phyloP scores from a whole-genome alignment of 2,113 vertebrate species.

The Hippoglossus stenolepis region DNA sequence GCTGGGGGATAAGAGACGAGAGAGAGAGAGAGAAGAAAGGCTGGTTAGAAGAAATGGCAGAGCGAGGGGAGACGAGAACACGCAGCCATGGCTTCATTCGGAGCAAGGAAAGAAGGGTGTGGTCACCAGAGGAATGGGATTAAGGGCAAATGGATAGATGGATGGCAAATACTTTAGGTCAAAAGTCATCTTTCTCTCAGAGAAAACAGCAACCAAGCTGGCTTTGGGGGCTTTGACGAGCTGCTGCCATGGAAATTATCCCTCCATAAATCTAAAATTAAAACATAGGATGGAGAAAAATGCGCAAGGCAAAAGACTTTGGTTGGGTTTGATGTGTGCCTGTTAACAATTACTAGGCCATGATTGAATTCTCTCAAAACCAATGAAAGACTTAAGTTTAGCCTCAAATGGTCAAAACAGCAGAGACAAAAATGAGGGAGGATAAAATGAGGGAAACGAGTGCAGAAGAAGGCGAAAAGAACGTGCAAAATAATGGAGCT shows the following conservation, averaged over 20 bases:
- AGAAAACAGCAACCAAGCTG: slow-evolving; percentile 54
- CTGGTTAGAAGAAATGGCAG: slow-evolving; percentile 58
- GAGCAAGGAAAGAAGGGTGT: slow-evolving; percentile 43
- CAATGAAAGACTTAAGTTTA: slow-evolving; percentile 67
- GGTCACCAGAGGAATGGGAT: slow-evolving; percentile 55
- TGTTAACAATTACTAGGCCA: slow-evolving; percentile 77
- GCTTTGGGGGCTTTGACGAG: slow-evolving; percentile 54
- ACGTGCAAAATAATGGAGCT: slow-evolving; percentile 23
- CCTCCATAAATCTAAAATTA: slow-evolving; percentile 75
- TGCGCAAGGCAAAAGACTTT: slow-evolving; percentile 52
- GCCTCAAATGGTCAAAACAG: slow-evolving; percentile 65
- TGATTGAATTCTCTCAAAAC: slow-evolving; percentile 72
- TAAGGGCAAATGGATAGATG: slow-evolving; percentile 51
- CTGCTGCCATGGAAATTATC: slow-evolving; percentile 65
- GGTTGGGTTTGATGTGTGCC: slow-evolving; percentile 68
- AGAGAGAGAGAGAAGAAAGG: slow-evolving; percentile 10
- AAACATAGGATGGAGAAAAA: slow-evolving; percentile 68
- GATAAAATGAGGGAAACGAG: slow-evolving; percentile 40
- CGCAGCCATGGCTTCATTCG: slow-evolving; percentile 33
- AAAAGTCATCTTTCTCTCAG: slow-evolving; percentile 60
- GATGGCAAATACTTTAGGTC: slow-evolving; percentile 60
- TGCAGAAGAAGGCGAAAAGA: slow-evolving; percentile 16
- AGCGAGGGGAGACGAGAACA: slow-evolving; percentile 38
- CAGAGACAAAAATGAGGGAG: slow-evolving; percentile 29
- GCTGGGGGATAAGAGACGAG: slow-evolving; percentile 25